Evolutionary conservation across 1,140 invertebrate species (phyloP), one percentile per base, ranked within the genome.

Genomic region (Zaprionus ornatus): DNA sequence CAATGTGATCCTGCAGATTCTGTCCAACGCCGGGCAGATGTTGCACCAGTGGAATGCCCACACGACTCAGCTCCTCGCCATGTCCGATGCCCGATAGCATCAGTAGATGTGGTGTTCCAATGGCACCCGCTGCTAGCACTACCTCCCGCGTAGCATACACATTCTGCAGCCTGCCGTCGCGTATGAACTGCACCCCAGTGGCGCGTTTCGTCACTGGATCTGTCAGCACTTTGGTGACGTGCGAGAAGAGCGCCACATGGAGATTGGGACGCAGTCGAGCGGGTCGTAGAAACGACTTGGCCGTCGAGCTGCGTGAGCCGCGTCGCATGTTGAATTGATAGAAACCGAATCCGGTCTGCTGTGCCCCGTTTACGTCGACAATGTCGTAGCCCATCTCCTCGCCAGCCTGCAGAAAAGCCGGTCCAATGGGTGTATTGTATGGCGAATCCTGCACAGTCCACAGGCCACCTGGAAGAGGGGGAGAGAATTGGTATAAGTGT

Each of bases 341-440:
- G 65, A 97, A 94, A 1, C 95, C 95, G 81, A 96, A 97, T 5
- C 97, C 97, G 0, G 96, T 97, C 90, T 97, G 97, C 77, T 96
- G 94, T 1, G 95, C 95, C 7, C 97, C 95, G 92, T 98, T 97
- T 56, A 97, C 93, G 91, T 96, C 95, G 0, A 95, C 81, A 7
- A 97, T 95, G 52, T 97, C 96, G 92, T 97, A 97, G 45, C 98
- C 98, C 95, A 98, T 97, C 91, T 99, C 97, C 91, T 97, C 94
- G 37, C 96, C 98, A 0, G 98, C 97, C 94, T 98, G 96, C 1
- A 98, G 93, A 87, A 97, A 97, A 0, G 96, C 95, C n/a, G 95
- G 93, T 0, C 96, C 97, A 15, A 97, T 92, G 0, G 97, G 97
- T 0, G 97, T 97, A 68, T 96, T 95, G 93, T 96, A 97, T 0